Evolutionary conservation across 23 tunicate species (phyloP), one percentile per base, ranked within the genome.

Genomic region (Trididemnum miniatum): DNA sequence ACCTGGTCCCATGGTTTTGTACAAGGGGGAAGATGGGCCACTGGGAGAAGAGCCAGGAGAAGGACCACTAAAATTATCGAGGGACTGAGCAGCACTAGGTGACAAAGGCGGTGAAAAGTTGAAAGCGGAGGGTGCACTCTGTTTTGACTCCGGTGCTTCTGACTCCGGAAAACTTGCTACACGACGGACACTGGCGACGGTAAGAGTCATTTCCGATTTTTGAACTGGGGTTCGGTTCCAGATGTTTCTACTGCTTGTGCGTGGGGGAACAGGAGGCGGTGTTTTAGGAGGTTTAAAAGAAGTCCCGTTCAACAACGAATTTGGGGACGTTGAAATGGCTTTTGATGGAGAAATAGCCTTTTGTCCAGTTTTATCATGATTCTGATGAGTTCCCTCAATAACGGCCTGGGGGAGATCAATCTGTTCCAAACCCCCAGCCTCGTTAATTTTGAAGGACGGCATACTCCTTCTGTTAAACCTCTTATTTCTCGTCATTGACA

Each of bases 391-490:
- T 9, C 9, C 9, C 12, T 44, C 15, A 7, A 7, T 15, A 9
- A 7, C 54, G 15, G 15, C 15, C 54, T 44, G 54, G 15, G 15
- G 15, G 28, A 62, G 29, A 24, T 62, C 67, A 20, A 62, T 62
- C 23, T 62, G 25, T 24, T 62, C 67, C 26, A 62, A 4, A 12
- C 26, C 29, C 26, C 67, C 75, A 4, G 31, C 75, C 3, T 20
- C 75, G 37, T 67, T 67, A 60, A 44, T 36, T 28, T 74, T 44
- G 23, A 74, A 74, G 5, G 49, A 34, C 30, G 87, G 87, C 79
- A 83, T 72, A 67, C 89, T 85, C 28, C 77, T 65, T 20, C 89
- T 51, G 77, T 85, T 74, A 73, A 84, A 26, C 81, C 74, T 73
- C 59, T 85, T 85, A 77, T 67, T 67, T 31, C 38, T 32, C 7